Percentiles rank a stretch among this genome's conserved stretches.
Evolutionary conservation across 2,888 invertebrate species (phyloP).

Genomic region (Trissolcus japonicus): DNA sequence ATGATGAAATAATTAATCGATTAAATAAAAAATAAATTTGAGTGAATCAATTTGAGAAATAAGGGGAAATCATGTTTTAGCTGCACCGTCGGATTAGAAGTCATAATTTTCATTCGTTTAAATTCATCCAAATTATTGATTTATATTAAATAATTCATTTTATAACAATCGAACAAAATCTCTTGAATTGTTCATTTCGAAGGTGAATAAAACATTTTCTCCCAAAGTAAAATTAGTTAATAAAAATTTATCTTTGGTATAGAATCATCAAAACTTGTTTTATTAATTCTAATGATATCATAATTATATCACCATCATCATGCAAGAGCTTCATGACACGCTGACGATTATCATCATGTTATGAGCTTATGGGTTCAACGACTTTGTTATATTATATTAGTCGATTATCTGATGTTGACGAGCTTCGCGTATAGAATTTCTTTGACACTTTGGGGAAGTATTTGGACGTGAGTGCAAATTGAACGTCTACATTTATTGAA

Average conservation of each 20-base stretch:
- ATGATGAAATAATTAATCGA: no score
- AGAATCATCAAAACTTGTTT: slow-evolving; percentile 23
- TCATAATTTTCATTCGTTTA: no score
- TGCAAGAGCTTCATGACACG: slow-evolving; percentile 27
- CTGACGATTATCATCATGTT: slow-evolving; percentile 26
- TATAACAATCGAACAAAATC: no score
- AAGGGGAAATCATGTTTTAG: no score
- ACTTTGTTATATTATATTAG: slow-evolving; percentile 26
- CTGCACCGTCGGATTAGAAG: no score
- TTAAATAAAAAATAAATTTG: no score
- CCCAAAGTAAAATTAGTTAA: not conserved
- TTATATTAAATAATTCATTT: no score
- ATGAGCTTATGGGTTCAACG: slow-evolving; percentile 39
- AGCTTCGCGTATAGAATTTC: slow-evolving; percentile 39
- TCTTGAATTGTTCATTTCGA: no score
- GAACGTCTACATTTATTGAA: slow-evolving; percentile 25
- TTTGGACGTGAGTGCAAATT: slow-evolving; percentile 42
- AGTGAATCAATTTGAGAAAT: no score
- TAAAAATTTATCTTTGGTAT: slow-evolving; percentile 6
- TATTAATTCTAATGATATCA: slow-evolving; percentile 33
- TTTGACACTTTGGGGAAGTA: slow-evolving; percentile 22
- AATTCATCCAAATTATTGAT: no score
- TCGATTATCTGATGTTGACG: slow-evolving; percentile 29
- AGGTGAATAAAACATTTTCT: no score
- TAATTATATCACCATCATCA: slow-evolving; percentile 36